Percentiles rank a stretch among this genome's conserved stretches.
phyloP scores from a whole-genome alignment of 2,797 vertebrate species.

The Sorex maritimensis region DNA sequence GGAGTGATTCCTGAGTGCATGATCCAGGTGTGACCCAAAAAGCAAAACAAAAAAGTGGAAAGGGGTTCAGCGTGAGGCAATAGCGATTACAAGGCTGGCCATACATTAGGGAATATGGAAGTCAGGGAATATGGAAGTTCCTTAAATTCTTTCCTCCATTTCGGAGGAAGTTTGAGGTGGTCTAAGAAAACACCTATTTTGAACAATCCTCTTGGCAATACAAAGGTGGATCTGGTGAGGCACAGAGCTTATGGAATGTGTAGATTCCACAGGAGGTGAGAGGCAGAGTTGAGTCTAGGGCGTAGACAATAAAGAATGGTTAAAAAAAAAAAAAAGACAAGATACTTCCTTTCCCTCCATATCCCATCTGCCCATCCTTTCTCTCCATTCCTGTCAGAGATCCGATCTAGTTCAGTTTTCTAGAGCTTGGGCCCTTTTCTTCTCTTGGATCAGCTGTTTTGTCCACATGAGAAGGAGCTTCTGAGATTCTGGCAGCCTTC shows the following conservation, averaged over 20 bases:
- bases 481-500: not conserved
- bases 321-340: no score
- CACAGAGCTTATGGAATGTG: not conserved
- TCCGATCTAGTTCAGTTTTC: no score
- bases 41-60: no score
- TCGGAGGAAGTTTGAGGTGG: not conserved
- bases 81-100: not conserved
- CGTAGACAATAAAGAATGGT: not conserved
- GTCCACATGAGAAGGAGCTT: not conserved
- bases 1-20: no score
- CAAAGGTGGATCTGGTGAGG: not conserved
- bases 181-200: constrained; percentile 1
- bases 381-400: not conserved
- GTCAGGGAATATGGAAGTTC: not conserved
- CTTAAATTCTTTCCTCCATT: not conserved
- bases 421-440: no score
- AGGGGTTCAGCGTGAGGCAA: accelerated
- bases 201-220: not conserved
- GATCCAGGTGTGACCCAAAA: no score
- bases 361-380: not conserved
- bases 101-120: no score
- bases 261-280: not conserved
- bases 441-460: no score
- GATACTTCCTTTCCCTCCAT: not conserved
- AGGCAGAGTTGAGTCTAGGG: not conserved